A percentile compares a stretch with the other conserved stretches of the same genome.
phyloP scores from a whole-genome alignment of 2,888 invertebrate genomes.

The Drosophila limbata region DNA sequence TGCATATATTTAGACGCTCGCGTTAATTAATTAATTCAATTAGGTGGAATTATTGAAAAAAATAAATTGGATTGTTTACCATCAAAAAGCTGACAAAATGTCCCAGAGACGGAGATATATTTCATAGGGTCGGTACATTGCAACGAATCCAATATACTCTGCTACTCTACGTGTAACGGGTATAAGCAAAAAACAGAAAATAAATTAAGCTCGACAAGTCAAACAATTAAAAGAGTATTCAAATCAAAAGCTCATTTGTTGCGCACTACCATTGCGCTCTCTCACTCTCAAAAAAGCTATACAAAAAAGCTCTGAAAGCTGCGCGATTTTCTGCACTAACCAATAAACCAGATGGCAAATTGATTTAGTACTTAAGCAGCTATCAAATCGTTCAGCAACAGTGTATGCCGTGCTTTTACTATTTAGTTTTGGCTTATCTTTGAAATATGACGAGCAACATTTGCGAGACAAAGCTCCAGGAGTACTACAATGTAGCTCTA shows the following conservation, averaged over 20 bases:
- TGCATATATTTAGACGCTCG: too few species aligned
- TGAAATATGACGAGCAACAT: constrained; percentile 73
- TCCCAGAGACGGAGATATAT: too few species aligned
- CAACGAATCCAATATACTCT: background rate
- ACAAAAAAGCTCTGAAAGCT: constrained; percentile 22
- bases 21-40: too few species aligned
- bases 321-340: background rate
- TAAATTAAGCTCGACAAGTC: constrained; percentile 82
- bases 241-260: constrained; percentile 22
- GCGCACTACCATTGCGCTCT: constrained; percentile 8
- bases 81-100: background rate
- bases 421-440: constrained; percentile 6
- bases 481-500: constrained; percentile 75
- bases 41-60: background rate
- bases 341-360: constrained; percentile 7
- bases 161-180: constrained; percentile 4
- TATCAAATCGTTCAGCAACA: constrained; percentile 19
- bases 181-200: constrained; percentile 60
- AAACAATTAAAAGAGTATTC: constrained; percentile 32
- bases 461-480: constrained; percentile 60
- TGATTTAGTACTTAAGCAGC: constrained; percentile 25
- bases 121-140: background rate
- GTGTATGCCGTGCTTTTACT: background rate
- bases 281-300: constrained; percentile 18
- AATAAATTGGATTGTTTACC: background rate